Base-by-base conservation (phyloP, 2,888 invertebrate genomes). In the Caenorhabditis auriculariae region DNA sequence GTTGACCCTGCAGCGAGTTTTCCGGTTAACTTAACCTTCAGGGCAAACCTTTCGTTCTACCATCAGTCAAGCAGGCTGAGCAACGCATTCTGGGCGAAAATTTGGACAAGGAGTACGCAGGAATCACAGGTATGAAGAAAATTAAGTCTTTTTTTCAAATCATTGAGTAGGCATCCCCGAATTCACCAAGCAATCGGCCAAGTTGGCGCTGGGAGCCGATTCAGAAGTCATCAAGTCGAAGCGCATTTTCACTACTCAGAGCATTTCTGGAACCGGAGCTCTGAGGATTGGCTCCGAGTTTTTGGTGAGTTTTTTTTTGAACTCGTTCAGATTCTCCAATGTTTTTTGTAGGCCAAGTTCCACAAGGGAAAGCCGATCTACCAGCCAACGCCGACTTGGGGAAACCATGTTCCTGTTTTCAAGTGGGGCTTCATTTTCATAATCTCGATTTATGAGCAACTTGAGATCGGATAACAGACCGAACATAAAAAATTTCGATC, bases 1-100 rank as follows among this genome's bases (percentile, higher is more conserved):
- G 72, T 71, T 28, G 41, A 15, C 6, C 19, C 6, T 7, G 7
- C 19, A 32, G 35, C 17, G 6, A 23, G 23, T 23, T 38, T 9
- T 41, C 4, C 2, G 26, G 38, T 2, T 26, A 24, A 15, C 17
- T 38, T 45, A 26, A 12, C 2, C 32, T 69, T 39, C 29, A 90
- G 76, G 93, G 92, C 1, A 90, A 91, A 82, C 96, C 96, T 54
- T 98, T 94, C 93, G 93, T 98, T 0, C 84, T 99, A 69, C 96
- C 98, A 0, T 92, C 96, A 35, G 96, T 99, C 4, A 87, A 88
- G 35, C 89, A 90, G 82, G 90, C 90, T 39, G 96, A 98, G 84
- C 87, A 88, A 66, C 85, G 87, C 72, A 87, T 98, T 83, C 90
- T 76, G 17, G 82, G 81, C 44, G 87, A 87, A 29, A 87, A 88